Evolutionary conservation across 2,888 invertebrate species (phyloP).

Genomic region (Aphelenchoides bicaudatus): DNA sequence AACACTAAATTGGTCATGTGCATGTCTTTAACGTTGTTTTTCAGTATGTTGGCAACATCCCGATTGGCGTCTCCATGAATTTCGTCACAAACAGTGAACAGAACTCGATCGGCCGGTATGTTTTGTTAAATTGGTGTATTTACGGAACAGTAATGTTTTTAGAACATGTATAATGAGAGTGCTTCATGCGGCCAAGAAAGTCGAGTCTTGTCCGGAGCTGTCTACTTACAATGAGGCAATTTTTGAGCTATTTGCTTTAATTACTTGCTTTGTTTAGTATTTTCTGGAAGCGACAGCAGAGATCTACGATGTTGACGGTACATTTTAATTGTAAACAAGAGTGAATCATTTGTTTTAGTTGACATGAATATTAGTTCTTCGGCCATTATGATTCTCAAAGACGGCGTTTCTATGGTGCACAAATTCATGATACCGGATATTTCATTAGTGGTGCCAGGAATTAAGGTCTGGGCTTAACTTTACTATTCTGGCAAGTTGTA

Average conservation of each 20-base stretch:
- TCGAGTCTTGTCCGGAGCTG: not conserved
- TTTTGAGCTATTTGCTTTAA: not conserved
- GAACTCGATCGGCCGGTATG: not conserved
- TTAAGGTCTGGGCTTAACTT: slow-evolving; percentile 17
- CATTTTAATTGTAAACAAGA: no score
- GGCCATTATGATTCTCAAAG: not conserved
- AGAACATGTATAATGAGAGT: slow-evolving; percentile 1
- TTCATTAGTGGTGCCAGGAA: slow-evolving; percentile 4
- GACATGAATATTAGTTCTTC: not conserved
- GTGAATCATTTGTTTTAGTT: not conserved
- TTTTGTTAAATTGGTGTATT: not conserved
- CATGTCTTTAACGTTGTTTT: no score
- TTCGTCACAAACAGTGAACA: not conserved
- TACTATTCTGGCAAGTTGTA: no score
- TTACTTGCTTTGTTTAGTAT: not conserved
- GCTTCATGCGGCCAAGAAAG: not conserved
- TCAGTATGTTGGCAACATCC: slow-evolving; percentile 10
- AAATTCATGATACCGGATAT: not conserved
- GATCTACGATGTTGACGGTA: no score
- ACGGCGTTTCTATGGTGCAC: no score
- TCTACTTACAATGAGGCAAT: not conserved
- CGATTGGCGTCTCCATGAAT: not conserved
- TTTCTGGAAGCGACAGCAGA: not conserved
- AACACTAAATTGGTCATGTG: not conserved
- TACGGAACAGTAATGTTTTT: slow-evolving; percentile 4